These are phyloP conservation scores for Anthrax anthrax DNA, from an alignment of 2,888 invertebrate genomes.

Conservation along the genomic window DNA sequence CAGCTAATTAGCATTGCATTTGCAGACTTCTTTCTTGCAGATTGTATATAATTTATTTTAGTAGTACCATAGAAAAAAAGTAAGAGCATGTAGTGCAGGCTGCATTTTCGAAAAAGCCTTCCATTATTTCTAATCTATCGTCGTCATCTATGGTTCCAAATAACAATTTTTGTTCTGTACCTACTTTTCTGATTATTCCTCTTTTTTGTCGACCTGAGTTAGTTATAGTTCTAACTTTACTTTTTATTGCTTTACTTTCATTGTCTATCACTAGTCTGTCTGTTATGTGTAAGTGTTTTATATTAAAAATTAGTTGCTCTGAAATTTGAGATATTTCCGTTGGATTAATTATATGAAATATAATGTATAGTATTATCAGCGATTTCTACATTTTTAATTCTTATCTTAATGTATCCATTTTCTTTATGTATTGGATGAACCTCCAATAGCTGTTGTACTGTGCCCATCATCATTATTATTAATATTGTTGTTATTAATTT, in stretches of 20 bases:
- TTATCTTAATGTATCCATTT: neutral
- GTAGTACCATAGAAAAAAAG: too few species aligned
- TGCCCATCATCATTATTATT: neutral
- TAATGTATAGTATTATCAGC: neutral
- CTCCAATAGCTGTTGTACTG: neutral
- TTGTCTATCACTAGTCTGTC: neutral
- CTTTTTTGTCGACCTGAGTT: neutral
- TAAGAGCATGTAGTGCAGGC: too few species aligned
- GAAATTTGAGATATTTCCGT: neutral
- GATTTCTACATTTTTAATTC: neutral
- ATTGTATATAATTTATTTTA: too few species aligned
- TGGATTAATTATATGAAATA: neutral
- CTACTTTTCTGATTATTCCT: neutral
- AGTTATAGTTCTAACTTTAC: conserved; percentile 1
- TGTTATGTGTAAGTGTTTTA: neutral
- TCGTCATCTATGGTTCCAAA: neutral
- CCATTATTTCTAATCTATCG: neutral
- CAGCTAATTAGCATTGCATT: too few species aligned
- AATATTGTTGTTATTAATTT: neutral
- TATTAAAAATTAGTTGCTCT: neutral
- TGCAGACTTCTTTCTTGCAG: too few species aligned
- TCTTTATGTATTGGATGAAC: neutral
- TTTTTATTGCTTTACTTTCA: neutral
- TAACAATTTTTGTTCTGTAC: neutral
- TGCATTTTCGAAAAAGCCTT: too few species aligned